Conservation (phyloP, 2,113 vertebrate species). For the Plotosus lineatus region DNA sequence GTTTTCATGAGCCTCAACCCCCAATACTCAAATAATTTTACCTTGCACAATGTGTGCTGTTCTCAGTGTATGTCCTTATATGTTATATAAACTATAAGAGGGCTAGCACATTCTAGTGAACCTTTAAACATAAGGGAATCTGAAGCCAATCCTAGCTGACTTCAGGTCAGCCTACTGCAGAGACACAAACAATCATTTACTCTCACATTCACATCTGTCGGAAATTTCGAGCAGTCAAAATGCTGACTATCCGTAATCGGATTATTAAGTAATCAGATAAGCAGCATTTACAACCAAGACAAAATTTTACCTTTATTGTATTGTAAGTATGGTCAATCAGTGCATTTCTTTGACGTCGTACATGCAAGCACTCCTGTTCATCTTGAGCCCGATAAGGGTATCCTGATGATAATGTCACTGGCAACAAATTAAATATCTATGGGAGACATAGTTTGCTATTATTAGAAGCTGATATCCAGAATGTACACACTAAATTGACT, state of each 20-base stretch:
- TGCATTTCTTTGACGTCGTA: conserved; percentile 57
- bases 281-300: not conserved
- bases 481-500: not conserved
- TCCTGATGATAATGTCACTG: conserved; percentile 15
- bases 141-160: too few relatives aligned
- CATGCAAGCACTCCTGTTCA: conserved; percentile 43
- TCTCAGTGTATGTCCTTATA: too few relatives aligned
- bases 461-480: not conserved
- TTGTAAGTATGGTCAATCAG: not conserved
- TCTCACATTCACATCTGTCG: too few relatives aligned
- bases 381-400: conserved; percentile 53
- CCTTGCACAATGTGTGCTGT: too few relatives aligned
- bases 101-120: too few relatives aligned
- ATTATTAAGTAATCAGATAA: not conserved
- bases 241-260: not conserved
- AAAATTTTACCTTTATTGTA: conserved; percentile 61
- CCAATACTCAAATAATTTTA: too few relatives aligned
- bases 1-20: too few relatives aligned
- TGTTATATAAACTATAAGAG: too few relatives aligned
- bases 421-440: conserved; percentile 67
- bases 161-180: too few relatives aligned
- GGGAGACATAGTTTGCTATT: not conserved
- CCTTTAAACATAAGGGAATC: too few relatives aligned
- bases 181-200: too few relatives aligned
- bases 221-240: not conserved